A percentile compares a stretch with the other conserved stretches of the same genome.
phyloP scores from a whole-genome alignment of 30 jellyfish, hydroid and myxozoan genomes.

The Nemopilema nomurai region DNA sequence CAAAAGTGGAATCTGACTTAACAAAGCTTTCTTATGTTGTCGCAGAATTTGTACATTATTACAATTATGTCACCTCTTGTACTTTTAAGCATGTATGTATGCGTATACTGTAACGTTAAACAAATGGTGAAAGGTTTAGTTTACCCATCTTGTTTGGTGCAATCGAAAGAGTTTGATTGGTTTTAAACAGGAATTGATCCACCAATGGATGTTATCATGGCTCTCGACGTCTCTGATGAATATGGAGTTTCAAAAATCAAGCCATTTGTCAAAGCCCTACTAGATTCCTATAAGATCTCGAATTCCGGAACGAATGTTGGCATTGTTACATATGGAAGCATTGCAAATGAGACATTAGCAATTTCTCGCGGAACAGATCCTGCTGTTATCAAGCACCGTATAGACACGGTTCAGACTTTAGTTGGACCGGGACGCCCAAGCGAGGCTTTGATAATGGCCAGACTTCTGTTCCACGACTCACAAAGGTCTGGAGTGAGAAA shows the following conservation, averaged over 20 bases:
- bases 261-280: background rate
- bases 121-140: too few species aligned
- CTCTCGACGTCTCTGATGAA: slow-evolving; percentile 29
- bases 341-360: background rate
- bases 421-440: slow-evolving; percentile 1
- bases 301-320: slow-evolving; percentile 8
- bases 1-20: too few species aligned
- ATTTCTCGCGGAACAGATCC: background rate
- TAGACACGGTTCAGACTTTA: background rate
- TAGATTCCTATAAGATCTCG: background rate
- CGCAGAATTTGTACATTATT: too few species aligned
- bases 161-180: background rate
- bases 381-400: background rate
- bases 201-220: slow-evolving; percentile 36
- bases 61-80: too few species aligned
- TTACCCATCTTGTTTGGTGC: background rate
- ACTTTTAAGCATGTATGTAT: too few species aligned
- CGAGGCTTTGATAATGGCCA: background rate
- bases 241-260: background rate
- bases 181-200: slow-evolving; percentile 10
- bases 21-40: too few species aligned
- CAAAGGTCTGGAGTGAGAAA: background rate
- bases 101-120: too few species aligned
- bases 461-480: background rate
- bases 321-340: slow-evolving; percentile 26